Base-by-base conservation (phyloP, 1,140 invertebrate species). In the Caerostris darwini region DNA sequence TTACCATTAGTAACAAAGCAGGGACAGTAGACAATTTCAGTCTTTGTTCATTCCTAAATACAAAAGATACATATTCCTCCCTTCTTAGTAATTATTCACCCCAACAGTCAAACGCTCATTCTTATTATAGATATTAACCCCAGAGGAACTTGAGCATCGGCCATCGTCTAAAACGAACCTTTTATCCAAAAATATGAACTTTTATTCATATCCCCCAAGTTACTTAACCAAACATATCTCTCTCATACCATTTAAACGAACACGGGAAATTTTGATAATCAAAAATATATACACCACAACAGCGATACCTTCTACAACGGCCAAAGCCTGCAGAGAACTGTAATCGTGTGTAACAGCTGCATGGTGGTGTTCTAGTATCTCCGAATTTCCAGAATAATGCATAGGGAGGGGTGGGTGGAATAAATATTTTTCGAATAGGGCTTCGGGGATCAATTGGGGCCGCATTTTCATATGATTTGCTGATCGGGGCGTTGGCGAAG, bases 401-500 rank as follows among this genome's bases (percentile, higher is more conserved):
- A 89, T 69, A 59, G 61, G 61, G 59, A 34, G 34, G 34, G 34
- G 34, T 34, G 34, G 7, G 50, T 34, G 57, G 89, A n/a, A 93
- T 93, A 93, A 93, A 85, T 93, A 93, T 93, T 87, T 86, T 77
- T 59, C 54, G 92, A 93, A 93, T 59, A 64, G 58, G 92, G 19
- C 92, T 87, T 93, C 82, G 64, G 92, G 92, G 92, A 93, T 93
- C 92, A 87, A 93, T 93, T 93, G 82, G 14, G 17, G 69, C 61
- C 14, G 50, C 90, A 85, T 85, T 92, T 92, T 81, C 89, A 56
- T 90, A 64, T 56, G 67, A 83, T 92, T 93, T 83, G 82, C 92
- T 93, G 85, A 92, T 92, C 90, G n/a, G 90, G 19, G 90, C 53
- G 69, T 64, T 19, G 50, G 90, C 90, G 67, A 34, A 50, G 57